Evolutionary conservation across 2,113 vertebrate genomes (phyloP).

Genomic region (Steatornis caripensis): DNA sequence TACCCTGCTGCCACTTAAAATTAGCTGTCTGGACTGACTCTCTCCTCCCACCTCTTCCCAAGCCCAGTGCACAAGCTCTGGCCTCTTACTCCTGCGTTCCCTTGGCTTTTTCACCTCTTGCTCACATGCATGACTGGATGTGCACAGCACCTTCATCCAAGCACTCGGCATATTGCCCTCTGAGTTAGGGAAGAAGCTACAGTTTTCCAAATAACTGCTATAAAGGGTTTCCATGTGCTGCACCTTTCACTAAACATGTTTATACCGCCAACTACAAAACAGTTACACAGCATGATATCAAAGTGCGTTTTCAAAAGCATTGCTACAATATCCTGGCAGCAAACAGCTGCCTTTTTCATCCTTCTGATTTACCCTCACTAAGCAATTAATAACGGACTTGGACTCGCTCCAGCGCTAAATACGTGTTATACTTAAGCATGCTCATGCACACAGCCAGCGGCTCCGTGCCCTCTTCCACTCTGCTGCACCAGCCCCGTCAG

Average conservation of each 20-base stretch:
- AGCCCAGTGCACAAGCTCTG: too few relatives aligned
- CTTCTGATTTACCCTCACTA: neutral
- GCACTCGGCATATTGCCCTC: neutral
- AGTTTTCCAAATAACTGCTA: neutral
- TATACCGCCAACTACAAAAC: neutral
- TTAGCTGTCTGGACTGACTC: neutral
- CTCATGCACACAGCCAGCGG: rapidly evolving
- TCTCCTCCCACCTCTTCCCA: neutral
- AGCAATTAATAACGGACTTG: neutral
- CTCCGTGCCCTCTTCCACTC: neutral
- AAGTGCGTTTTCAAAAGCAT: neutral
- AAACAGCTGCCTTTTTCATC: neutral
- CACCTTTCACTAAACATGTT: neutral
- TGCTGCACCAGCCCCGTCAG: rapidly evolving
- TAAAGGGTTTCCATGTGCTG: neutral
- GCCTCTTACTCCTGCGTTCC: neutral
- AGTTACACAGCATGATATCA: neutral
- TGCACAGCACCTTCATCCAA: rapidly evolving
- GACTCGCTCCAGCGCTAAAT: neutral
- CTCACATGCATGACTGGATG: rapidly evolving
- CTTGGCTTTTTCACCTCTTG: neutral
- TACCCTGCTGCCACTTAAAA: neutral
- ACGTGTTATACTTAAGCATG: rapidly evolving
- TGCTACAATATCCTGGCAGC: neutral
- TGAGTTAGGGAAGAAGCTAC: neutral